phyloP scores from a whole-genome alignment of 2,888 invertebrate species.

The Troides aeacus region DNA sequence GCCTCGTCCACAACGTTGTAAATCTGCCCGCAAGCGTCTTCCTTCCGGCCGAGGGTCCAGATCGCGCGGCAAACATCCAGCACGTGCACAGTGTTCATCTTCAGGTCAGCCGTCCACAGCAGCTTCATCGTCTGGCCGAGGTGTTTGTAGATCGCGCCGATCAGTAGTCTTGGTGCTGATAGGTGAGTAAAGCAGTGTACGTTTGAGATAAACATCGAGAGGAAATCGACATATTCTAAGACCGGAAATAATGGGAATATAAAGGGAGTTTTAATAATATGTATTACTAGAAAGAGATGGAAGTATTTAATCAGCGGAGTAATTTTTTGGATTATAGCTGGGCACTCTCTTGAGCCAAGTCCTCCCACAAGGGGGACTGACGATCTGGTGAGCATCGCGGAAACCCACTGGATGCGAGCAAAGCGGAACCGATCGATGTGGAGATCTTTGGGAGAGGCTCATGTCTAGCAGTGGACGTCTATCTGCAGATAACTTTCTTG shows the following conservation, averaged over 20 bases:
- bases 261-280: not conserved
- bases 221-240: not conserved
- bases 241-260: not conserved
- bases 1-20: conserved; percentile 93
- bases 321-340: no score
- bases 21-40: conserved; percentile 79
- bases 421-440: no score
- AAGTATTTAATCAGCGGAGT: no score
- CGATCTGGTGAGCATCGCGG: no score
- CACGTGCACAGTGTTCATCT: conserved; percentile 93
- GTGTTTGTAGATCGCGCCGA: conserved; percentile 93
- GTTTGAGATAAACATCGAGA: not conserved
- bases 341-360: no score
- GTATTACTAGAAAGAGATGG: no score
- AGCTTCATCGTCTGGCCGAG: conserved; percentile 94
- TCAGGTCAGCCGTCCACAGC: conserved; percentile 91
- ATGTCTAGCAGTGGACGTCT: no score
- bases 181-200: not conserved
- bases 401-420: no score
- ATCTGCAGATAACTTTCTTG: no score
- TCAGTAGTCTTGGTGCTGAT: conserved; percentile 89
- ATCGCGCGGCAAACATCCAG: conserved; percentile 90
- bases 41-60: conserved; percentile 83
- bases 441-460: no score
- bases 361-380: no score